A percentile compares a stretch with the other conserved stretches of the same genome.
These are phyloP conservation scores for Ceratitis capitata DNA, from an alignment of 1,140 invertebrate species.

Conservation along the genomic window DNA sequence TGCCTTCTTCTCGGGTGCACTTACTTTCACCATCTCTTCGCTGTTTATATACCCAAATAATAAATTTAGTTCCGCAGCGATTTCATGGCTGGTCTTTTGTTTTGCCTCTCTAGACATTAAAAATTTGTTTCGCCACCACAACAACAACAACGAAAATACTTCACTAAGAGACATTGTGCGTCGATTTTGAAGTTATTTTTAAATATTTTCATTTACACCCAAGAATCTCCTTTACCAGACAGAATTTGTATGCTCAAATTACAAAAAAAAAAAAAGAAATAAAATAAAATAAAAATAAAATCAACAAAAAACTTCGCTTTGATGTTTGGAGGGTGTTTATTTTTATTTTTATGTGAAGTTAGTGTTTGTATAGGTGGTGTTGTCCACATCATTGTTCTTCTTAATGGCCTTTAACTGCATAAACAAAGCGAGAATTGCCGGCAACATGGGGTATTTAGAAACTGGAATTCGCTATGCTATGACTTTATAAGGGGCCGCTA, in stretches of 20 bases:
- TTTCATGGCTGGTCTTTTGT: not conserved
- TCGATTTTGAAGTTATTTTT: constrained; percentile 13
- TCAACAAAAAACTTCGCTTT: constrained; percentile 1
- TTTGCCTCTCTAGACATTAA: not conserved
- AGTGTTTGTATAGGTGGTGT: not conserved
- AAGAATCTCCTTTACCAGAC: not conserved
- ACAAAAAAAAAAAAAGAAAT: no score
- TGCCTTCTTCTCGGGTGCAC: not conserved
- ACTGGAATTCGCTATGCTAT: not conserved
- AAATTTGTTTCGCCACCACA: not conserved
- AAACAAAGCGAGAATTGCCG: not conserved
- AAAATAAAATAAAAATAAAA: no score
- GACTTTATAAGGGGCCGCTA: no score
- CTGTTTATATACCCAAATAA: not conserved
- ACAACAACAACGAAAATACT: not conserved
- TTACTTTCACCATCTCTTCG: not conserved
- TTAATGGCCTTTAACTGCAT: not conserved
- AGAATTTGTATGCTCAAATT: not conserved
- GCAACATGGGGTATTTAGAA: not conserved
- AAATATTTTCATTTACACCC: not conserved
- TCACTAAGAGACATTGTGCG: not conserved
- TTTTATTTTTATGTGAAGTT: not conserved
- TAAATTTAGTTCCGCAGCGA: not conserved
- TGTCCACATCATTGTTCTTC: not conserved
- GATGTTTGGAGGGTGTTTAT: constrained; percentile 10